These are phyloP conservation scores for Poecile atricapillus DNA, from an alignment of 2,113 vertebrate species.

Conservation along the genomic window DNA sequence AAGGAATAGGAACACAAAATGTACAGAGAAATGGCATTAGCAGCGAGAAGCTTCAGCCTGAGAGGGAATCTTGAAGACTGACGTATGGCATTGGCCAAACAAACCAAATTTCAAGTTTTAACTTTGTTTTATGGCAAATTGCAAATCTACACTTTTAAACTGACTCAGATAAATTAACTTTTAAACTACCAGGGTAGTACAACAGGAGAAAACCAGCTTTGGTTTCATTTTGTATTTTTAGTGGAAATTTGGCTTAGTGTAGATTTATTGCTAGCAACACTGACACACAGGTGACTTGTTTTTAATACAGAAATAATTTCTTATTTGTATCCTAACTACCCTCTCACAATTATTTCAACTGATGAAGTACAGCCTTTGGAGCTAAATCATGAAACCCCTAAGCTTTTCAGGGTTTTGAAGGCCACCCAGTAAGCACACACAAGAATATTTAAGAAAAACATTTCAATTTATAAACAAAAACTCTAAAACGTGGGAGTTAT, in stretches of 20 bases:
- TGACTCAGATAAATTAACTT: background rate
- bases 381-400: background rate
- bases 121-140: background rate
- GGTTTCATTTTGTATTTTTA: background rate
- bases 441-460: background rate
- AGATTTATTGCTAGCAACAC: background rate
- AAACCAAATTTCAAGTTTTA: background rate
- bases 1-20: background rate
- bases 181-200: background rate
- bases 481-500: background rate
- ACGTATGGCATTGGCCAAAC: background rate
- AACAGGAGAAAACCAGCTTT: background rate
- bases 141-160: background rate
- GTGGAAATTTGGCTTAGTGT: background rate
- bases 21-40: background rate
- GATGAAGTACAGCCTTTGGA: background rate
- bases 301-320: background rate
- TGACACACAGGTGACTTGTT: background rate
- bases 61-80: background rate
- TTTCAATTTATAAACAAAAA: background rate
- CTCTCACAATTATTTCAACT: background rate
- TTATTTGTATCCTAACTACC: background rate
- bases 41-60: background rate
- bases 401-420: background rate
- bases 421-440: background rate